Percentiles rank a stretch among this genome's conserved stretches.
Evolutionary conservation across 2,888 invertebrate species (phyloP).

Genomic region (Brachynemurus nebulosus): DNA sequence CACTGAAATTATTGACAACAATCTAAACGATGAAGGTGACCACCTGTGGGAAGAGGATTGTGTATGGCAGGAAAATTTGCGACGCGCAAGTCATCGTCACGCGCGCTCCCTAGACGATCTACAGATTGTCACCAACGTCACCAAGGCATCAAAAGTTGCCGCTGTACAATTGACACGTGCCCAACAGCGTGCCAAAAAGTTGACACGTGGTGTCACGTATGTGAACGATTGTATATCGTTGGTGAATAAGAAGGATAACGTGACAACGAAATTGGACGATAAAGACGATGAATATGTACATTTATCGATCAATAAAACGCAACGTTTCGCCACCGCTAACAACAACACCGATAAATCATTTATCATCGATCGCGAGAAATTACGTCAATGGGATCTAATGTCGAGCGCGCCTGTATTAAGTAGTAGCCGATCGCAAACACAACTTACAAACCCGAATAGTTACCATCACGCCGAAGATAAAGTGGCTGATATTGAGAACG

Average conservation of each 20-base stretch:
- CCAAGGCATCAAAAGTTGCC: slow-evolving; percentile 10
- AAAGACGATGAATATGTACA: slow-evolving; percentile 41
- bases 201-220: slow-evolving; percentile 61
- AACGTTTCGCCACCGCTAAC: slow-evolving; percentile 22
- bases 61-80: slow-evolving; percentile 65
- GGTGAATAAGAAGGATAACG: too few species aligned
- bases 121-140: slow-evolving; percentile 36
- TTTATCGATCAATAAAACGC: slow-evolving; percentile 31
- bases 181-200: slow-evolving; percentile 33
- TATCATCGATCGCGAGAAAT: slow-evolving; percentile 65
- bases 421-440: background rate
- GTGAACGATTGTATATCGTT: slow-evolving; percentile 58
- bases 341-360: slow-evolving; percentile 24
- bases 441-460: background rate
- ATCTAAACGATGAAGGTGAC: slow-evolving; percentile 41
- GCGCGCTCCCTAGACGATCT: slow-evolving; percentile 73
- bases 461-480: background rate
- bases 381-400: slow-evolving; percentile 80
- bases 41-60: slow-evolving; percentile 74
- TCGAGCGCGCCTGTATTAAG: slow-evolving; percentile 45
- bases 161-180: slow-evolving; percentile 15
- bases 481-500: slow-evolving; percentile 3
- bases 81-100: slow-evolving; percentile 65
- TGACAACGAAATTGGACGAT: slow-evolving; percentile 27
- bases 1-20: slow-evolving; percentile 20